Percentiles rank a stretch among this genome's conserved stretches.
Conservation (phyloP, 2,888 invertebrate species). For the Tineola bisselliella region DNA sequence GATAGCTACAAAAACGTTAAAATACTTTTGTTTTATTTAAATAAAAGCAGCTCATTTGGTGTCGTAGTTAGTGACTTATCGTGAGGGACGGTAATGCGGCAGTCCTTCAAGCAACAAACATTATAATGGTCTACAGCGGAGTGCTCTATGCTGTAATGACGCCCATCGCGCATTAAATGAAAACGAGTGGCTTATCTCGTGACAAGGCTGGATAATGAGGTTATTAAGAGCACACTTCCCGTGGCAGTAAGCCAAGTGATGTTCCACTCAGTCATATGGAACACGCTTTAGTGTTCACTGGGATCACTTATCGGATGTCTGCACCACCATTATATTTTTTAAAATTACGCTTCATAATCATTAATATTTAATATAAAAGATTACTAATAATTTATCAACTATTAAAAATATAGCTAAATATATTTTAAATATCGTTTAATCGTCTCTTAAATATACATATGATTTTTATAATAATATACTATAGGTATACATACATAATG, state of each 20-base stretch:
- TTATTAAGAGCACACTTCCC: constrained; percentile 20
- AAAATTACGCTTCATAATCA: background rate
- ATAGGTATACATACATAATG: too few relatives aligned
- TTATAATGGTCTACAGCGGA: constrained; percentile 44
- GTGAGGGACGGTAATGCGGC: constrained; percentile 1
- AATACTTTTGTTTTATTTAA: too few relatives aligned
- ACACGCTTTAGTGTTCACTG: background rate
- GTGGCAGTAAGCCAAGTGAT: constrained; percentile 12
- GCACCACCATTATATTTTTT: background rate
- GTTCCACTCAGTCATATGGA: constrained; percentile 10
- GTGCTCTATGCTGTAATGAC: constrained; percentile 46
- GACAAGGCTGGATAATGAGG: constrained; percentile 36
- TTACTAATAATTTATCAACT: too few relatives aligned
- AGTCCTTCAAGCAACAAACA: constrained; percentile 7
- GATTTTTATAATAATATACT: too few relatives aligned
- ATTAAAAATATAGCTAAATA: too few relatives aligned
- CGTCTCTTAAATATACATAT: too few relatives aligned
- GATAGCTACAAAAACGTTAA: too few relatives aligned
- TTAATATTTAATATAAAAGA: background rate
- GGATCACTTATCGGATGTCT: constrained; percentile 1
- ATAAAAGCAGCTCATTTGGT: too few relatives aligned
- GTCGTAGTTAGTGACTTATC: background rate
- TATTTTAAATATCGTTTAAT: too few relatives aligned
- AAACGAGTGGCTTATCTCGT: constrained; percentile 44
- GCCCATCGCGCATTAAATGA: constrained; percentile 44